Evolutionary conservation across 2,888 invertebrate genomes (phyloP).

Genomic region (Loripinus fragilis): DNA sequence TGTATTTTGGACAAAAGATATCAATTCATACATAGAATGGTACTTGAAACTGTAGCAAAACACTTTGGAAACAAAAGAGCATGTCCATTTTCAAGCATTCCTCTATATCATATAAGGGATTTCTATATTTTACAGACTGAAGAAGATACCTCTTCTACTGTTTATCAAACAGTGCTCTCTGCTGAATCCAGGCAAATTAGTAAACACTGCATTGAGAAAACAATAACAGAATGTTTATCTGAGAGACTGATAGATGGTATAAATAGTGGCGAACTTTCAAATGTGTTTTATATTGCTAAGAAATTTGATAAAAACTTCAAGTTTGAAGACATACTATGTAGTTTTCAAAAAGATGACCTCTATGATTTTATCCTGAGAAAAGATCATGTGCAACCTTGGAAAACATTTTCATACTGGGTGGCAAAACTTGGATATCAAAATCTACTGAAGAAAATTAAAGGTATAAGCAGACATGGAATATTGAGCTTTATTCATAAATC

Average conservation of each 20-base stretch:
- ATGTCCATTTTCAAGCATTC: not conserved
- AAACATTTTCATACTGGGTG: conserved; percentile 9
- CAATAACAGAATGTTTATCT: not conserved
- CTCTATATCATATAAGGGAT: conserved; percentile 1
- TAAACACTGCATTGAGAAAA: not conserved
- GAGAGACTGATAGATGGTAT: not conserved
- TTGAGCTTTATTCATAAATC: not conserved
- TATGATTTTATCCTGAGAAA: not conserved
- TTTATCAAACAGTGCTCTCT: not conserved
- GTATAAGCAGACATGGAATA: not conserved
- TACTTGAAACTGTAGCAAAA: conserved; percentile 6
- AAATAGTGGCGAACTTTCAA: conserved; percentile 2
- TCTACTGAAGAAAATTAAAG: not conserved
- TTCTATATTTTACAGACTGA: not conserved
- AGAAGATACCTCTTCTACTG: not conserved
- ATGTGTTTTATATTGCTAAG: not conserved
- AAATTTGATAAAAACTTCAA: not conserved
- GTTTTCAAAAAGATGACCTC: not conserved
- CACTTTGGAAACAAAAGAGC: not conserved
- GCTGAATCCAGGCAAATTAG: not conserved
- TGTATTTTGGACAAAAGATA: too few species aligned
- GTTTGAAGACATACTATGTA: not conserved
- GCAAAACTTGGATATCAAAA: conserved; percentile 4
- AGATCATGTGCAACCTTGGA: not conserved
- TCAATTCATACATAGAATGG: not conserved